Base-by-base conservation (phyloP, 2,113 vertebrate genomes). In the Neofelis nebulosa region DNA sequence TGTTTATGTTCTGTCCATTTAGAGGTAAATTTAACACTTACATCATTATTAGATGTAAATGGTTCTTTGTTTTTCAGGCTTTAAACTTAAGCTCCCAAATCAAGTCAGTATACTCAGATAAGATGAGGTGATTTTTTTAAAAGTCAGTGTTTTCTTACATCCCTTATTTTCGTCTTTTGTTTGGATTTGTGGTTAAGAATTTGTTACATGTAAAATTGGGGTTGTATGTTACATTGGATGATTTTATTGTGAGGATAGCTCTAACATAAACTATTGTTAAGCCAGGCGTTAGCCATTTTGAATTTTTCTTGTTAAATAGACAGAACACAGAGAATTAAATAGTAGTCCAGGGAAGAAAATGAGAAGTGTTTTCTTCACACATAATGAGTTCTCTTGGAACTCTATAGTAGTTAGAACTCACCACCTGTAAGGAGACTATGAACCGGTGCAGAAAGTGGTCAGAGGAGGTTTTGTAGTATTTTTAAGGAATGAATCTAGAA, bases 261-360 rank as follows among this genome's bases (percentile, higher is more conserved):
- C 25, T 92, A 10, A 88, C 21, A 50, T 73, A 91, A 94, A 48
- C 5, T 65, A 19, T 33, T 87, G 0, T 89, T 41, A 90, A 66
- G 27, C n/a, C 33, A 84, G 66, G 29, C 74, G 29, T 95, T 52
- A 83, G 9, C 48, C 48, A 93, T 82, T 96, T 96, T 97, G 68
- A 95, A 65, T 79, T 74, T 91, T 48, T 8, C 14, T 93, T 96
- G 31, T 93, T 91, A 91, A 81, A 55, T 68, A 29, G 48, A 27
- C 50, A 93, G 80, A 91, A 66, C 25, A 57, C 29, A 19, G 61
- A 95, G 7, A 71, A 19, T 68, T 36, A 76, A 57, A 27, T 92
- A 79, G 45, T 69, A 85, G 45, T 55, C 50, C 48, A 33, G 23
- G 31, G 12, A 50, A 68, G 36, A 45, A 94, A 81, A 71, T 41